phyloP scores from a whole-genome alignment of 2,797 vertebrate species.

The Acanthurus tractus region DNA sequence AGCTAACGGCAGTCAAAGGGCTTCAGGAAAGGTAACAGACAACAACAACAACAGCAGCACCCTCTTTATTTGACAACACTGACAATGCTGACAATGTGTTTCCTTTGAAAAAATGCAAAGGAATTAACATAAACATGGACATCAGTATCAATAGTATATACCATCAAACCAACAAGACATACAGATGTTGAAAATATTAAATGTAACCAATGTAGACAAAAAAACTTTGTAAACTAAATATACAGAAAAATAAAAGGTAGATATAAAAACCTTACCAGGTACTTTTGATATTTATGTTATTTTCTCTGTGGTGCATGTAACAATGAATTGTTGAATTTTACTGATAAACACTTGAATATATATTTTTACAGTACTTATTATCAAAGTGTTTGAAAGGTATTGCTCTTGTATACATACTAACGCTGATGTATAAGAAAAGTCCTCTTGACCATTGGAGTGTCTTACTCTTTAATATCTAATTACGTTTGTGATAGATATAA shows the following conservation, averaged over 20 bases:
- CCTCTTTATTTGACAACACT: constrained; percentile 20
- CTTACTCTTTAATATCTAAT: constrained; percentile 3
- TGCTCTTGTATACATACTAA: constrained; percentile 11
- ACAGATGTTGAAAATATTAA: constrained; percentile 27
- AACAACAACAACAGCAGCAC: constrained; percentile 44
- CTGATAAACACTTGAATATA: constrained; percentile 18
- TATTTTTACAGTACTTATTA: constrained; percentile 24
- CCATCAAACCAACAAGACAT: constrained; percentile 12
- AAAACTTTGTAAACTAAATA: constrained; percentile 11
- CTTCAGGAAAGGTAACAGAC: constrained; percentile 29
- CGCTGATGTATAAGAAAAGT: constrained; percentile 24
- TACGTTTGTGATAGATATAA: constrained; percentile 1
- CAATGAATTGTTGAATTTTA: constrained; percentile 12
- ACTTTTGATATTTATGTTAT: constrained; percentile 11
- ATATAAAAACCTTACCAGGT: constrained; percentile 6
- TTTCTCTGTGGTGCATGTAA: background rate
- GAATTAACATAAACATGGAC: constrained; percentile 17
- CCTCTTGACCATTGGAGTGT: constrained; percentile 13
- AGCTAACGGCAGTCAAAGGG: constrained; percentile 23
- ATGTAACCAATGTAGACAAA: constrained; percentile 19
- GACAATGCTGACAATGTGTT: constrained; percentile 8
- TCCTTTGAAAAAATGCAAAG: constrained; percentile 43
- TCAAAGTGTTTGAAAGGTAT: background rate
- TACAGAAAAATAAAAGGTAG: background rate
- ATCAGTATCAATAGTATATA: constrained; percentile 1